phyloP scores from a whole-genome alignment of 2,888 invertebrate genomes.

The Cosmia trapezina region DNA sequence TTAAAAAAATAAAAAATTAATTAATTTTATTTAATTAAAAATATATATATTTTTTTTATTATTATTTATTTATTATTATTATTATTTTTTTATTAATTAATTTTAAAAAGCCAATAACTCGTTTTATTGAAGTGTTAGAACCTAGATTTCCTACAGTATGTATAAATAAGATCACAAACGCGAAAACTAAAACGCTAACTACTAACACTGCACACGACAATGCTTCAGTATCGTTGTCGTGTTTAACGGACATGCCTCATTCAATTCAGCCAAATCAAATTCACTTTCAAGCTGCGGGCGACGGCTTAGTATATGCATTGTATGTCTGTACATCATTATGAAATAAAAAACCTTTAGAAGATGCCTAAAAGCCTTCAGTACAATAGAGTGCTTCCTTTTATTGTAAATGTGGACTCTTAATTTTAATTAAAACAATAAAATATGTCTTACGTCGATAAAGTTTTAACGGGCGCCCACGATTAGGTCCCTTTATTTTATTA shows the following conservation, averaged over 20 bases:
- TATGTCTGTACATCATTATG: not conserved
- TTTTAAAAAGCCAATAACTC: too few species aligned
- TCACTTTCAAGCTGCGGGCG: not conserved
- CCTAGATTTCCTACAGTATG: too few species aligned
- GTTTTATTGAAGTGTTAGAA: too few species aligned
- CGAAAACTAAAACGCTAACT: not conserved
- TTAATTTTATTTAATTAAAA: too few species aligned
- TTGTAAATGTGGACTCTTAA: not conserved
- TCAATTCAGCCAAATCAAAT: not conserved
- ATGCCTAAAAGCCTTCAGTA: not conserved
- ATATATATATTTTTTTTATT: too few species aligned
- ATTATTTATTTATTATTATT: too few species aligned
- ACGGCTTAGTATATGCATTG: not conserved
- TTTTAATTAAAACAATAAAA: not conserved
- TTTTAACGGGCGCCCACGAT: not conserved
- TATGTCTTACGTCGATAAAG: not conserved
- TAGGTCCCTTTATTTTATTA: too few species aligned
- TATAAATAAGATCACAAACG: not conserved
- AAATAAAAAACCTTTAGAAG: not conserved
- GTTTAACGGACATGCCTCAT: not conserved
- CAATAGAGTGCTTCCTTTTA: not conserved
- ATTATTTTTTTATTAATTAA: too few species aligned
- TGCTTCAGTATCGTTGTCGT: not conserved
- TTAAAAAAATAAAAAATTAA: too few species aligned
- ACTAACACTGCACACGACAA: too few species aligned